These are phyloP conservation scores for Drosophila recens DNA, from an alignment of 2,888 invertebrate species.

Conservation along the genomic window DNA sequence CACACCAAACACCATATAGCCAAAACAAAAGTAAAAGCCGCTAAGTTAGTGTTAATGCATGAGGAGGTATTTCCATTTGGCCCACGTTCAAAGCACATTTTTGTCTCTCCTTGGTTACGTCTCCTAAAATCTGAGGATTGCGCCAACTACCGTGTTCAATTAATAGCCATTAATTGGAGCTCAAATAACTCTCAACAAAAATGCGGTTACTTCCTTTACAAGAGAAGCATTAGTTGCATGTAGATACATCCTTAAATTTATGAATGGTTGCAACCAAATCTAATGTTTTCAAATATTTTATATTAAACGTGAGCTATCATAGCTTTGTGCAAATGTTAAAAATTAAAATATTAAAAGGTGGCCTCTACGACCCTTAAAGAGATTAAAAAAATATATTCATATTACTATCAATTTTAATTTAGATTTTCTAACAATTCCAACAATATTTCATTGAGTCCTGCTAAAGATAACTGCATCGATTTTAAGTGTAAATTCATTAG, in stretches of 20 bases:
- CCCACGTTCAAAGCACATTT: slow-evolving; percentile 39
- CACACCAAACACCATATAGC: background rate
- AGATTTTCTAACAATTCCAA: no score
- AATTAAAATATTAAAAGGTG: no score
- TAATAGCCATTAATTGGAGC: slow-evolving; percentile 35
- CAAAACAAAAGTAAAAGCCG: slow-evolving; percentile 76
- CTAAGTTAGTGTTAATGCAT: slow-evolving; percentile 72
- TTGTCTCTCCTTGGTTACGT: slow-evolving; percentile 8
- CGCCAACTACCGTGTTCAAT: slow-evolving; percentile 51
- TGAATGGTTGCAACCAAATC: background rate
- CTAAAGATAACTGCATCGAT: background rate
- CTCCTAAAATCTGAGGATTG: slow-evolving; percentile 34
- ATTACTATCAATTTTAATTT: no score
- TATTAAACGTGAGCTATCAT: no score
- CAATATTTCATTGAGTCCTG: no score
- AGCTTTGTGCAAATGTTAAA: no score
- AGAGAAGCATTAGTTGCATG: background rate
- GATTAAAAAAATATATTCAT: no score
- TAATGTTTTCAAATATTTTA: background rate
- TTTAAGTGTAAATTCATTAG: background rate
- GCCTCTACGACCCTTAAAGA: no score
- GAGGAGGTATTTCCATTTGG: slow-evolving; percentile 53
- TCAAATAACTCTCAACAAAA: slow-evolving; percentile 7
- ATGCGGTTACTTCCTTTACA: slow-evolving; percentile 12
- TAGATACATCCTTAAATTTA: background rate